Conservation (phyloP, 2,797 vertebrate genomes). For the Cephalopachus bancanus region DNA sequence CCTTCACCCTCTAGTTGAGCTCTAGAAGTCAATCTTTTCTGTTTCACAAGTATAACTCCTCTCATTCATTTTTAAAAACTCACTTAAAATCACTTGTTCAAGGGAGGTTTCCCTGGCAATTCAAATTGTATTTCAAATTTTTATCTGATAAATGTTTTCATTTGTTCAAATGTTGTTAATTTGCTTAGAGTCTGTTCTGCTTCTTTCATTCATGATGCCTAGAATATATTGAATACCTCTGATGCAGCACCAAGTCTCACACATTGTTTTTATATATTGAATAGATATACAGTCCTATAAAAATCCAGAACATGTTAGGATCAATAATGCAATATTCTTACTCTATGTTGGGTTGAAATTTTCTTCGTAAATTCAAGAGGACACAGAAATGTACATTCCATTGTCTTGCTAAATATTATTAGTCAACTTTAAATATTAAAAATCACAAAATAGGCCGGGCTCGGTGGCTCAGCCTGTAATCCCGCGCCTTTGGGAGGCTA, state of each 20-base stretch:
- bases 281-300: background rate
- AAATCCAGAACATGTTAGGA: background rate
- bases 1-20: background rate
- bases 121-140: background rate
- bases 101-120: background rate
- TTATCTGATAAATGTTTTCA: background rate
- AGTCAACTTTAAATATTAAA: constrained; percentile 45
- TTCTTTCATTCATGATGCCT: background rate
- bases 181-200: background rate
- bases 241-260: background rate
- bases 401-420: constrained; percentile 5
- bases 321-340: background rate
- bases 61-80: background rate
- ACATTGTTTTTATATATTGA: background rate
- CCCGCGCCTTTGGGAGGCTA: no score
- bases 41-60: background rate
- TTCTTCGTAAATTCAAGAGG: background rate
- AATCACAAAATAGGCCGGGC: background rate
- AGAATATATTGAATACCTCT: background rate
- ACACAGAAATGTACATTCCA: background rate
- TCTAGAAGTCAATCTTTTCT: background rate
- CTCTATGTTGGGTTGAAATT: background rate
- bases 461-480: no score
- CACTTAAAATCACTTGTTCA: background rate
- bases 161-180: background rate